Base-by-base conservation (phyloP, 2,797 vertebrate genomes). In the Danio aesculapii region DNA sequence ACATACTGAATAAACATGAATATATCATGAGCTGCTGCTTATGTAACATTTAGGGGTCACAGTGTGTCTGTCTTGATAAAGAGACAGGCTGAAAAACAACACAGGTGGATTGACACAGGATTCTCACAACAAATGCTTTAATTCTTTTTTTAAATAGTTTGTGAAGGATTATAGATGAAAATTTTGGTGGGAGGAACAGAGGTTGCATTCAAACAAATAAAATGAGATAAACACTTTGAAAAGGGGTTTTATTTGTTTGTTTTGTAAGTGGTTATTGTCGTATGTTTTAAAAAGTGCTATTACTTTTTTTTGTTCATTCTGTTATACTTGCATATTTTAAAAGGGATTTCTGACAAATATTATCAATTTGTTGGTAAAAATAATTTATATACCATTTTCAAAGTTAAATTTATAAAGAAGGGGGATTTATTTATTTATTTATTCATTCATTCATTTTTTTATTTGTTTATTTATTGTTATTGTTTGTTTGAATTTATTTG, bases 21-120 rank as follows among this genome's bases (percentile, higher is more conserved):
- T 79, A 67, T 67, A 71, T 61, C 75, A 68, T 75, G 80, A 61
- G 63, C n/a, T 53, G 61, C 69, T 73, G 62, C 70, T 74, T 79
- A 79, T 72, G 68, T 72, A 79, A 79, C 68, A 79, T 72, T 64
- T 55, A 79, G 68, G 53, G 63, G 62, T 67, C 68, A 50, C 16
- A 30, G 59, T 49, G 62, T 53, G 68, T 53, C 49, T 62, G 58
- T 55, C 19, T 11, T 43, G 39, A 79, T 46, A 46, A 62, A 46
- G 58, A 71, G 17, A 70, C 58, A 55, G 58, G 16, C 59, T 44
- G 57, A 62, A 21, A 61, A 63, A n/a, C 6, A 6, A 4, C 47
- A 5, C 16, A 19, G 13, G 39, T 69, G 16, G 17, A 70, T 11
- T 59, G 75, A 68, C 75, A 14, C 19, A 68, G 47, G 75, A 10